These are phyloP conservation scores for Acipenser ruthenus DNA, from an alignment of 2,797 vertebrate species.

Conservation along the genomic window DNA sequence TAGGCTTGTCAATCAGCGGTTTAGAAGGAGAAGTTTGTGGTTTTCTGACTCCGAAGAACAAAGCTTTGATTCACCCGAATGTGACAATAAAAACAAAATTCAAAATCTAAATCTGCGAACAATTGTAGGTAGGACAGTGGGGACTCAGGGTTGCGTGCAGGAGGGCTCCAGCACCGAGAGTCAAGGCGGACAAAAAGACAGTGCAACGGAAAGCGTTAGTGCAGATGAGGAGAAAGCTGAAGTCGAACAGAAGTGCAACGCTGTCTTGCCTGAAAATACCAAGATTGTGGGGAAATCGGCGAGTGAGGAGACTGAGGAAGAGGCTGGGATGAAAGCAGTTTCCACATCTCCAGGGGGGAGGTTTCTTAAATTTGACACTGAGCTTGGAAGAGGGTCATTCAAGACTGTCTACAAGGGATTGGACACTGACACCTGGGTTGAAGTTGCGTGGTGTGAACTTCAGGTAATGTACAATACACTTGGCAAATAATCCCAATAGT, in stretches of 20 bases:
- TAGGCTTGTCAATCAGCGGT: constrained; percentile 68
- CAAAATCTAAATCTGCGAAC: constrained; percentile 69
- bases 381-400: constrained; percentile 92
- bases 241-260: constrained; percentile 45
- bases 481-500: no score
- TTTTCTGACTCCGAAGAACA: constrained; percentile 84
- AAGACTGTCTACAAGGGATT: constrained; percentile 98
- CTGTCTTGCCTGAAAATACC: constrained; percentile 36
- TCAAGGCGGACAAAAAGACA: constrained; percentile 43
- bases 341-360: constrained; percentile 88
- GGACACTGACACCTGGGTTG: constrained; percentile 95
- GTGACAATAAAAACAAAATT: constrained; percentile 60
- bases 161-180: constrained; percentile 52
- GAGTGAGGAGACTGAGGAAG: constrained; percentile 85
- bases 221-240: constrained; percentile 62
- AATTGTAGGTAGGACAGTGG: constrained; percentile 70
- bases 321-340: constrained; percentile 93
- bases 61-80: constrained; percentile 68
- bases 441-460: constrained; percentile 96
- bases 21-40: constrained; percentile 84
- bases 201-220: constrained; percentile 50
- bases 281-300: constrained; percentile 50
- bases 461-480: constrained; percentile 64
- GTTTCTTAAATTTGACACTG: constrained; percentile 96
- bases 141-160: constrained; percentile 35